A percentile compares a stretch with the other conserved stretches of the same genome.
phyloP scores from a whole-genome alignment of 2,888 invertebrate species.

The Ypsolopha sequella region DNA sequence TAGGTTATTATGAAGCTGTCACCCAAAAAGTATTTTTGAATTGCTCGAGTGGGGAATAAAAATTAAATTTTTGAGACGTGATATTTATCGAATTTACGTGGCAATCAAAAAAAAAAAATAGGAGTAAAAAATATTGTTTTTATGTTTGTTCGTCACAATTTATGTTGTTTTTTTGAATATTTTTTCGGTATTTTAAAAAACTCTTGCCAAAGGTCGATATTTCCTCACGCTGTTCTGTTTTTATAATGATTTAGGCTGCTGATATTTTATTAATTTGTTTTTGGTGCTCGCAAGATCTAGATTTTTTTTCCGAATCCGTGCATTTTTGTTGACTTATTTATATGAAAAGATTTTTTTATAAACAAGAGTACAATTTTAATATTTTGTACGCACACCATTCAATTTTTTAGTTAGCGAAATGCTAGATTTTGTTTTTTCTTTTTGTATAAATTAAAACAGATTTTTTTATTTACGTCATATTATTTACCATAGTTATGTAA shows the following conservation, averaged over 20 bases:
- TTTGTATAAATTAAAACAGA: not conserved
- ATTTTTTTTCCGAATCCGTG: not conserved
- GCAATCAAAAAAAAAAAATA: slow-evolving; percentile 33
- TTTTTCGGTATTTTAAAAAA: slow-evolving; percentile 13
- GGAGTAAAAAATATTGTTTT: slow-evolving; percentile 18
- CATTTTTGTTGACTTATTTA: not conserved
- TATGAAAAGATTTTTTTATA: not conserved
- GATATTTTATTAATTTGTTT: not conserved
- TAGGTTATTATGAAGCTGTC: not conserved
- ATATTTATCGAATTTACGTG: slow-evolving; percentile 65
- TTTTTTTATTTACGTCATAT: not conserved
- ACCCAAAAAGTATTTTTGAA: not conserved
- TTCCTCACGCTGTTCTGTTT: too few relatives aligned
- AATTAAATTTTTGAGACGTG: slow-evolving; percentile 21
- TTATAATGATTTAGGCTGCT: too few relatives aligned
- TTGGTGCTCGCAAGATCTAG: not conserved
- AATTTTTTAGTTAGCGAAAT: not conserved
- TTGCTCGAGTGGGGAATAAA: not conserved
- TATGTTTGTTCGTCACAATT: slow-evolving; percentile 25
- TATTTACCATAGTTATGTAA: slow-evolving; percentile 4
- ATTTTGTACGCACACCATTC: not conserved
- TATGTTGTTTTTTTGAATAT: slow-evolving; percentile 10
- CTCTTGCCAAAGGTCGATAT: slow-evolving; percentile 18
- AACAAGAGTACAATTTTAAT: not conserved
- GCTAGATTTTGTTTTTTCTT: slow-evolving; percentile 2